Evolutionary conservation across 2,113 vertebrate genomes (phyloP).

Genomic region (Anhinga rufa): DNA sequence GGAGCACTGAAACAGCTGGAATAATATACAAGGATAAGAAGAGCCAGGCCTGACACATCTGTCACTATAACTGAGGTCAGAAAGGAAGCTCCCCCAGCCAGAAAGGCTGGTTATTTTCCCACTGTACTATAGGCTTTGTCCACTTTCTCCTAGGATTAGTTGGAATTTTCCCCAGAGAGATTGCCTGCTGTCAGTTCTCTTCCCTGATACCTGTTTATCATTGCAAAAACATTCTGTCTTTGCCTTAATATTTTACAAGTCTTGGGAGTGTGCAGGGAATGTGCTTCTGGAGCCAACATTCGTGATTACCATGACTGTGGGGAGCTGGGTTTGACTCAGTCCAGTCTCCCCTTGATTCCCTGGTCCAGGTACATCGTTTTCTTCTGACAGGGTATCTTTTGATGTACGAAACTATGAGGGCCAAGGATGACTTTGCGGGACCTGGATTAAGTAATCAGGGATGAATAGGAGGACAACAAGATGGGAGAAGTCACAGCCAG

Average conservation of each 20-base stretch:
- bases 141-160: background rate
- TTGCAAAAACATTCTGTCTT: background rate
- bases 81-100: background rate
- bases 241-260: background rate
- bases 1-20: background rate
- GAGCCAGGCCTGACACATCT: background rate
- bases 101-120: background rate
- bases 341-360: background rate
- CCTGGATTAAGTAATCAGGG: background rate
- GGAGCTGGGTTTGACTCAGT: background rate
- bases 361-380: background rate
- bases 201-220: background rate
- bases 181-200: background rate
- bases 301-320: fast-evolving
- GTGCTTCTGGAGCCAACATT: background rate
- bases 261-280: background rate
- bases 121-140: background rate
- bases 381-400: background rate
- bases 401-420: background rate
- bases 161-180: background rate
- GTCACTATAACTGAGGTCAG: background rate
- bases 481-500: background rate
- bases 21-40: background rate
- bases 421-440: background rate
- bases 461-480: background rate